Base-by-base conservation (phyloP, 2,888 invertebrate genomes). In the Eilema griseolum region DNA sequence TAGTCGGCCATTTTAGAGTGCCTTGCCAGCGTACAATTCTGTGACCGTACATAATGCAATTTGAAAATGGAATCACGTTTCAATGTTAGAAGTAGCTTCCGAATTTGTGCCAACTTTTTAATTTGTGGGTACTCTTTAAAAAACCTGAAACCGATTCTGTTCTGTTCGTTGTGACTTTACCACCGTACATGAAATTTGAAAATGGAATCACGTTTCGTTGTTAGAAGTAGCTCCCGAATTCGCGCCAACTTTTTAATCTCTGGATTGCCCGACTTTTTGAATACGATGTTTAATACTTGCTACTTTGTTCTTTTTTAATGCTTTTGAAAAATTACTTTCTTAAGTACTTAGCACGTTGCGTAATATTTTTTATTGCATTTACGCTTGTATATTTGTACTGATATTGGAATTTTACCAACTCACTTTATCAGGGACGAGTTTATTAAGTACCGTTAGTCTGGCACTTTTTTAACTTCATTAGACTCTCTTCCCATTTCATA, bases 131-230 rank as follows among this genome's bases (percentile, higher is more conserved):
- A n/a, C n/a, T n/a, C n/a, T n/a, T n/a, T n/a, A n/a, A n/a, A n/a
- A n/a, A n/a, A n/a, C n/a, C n/a, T n/a, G n/a, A n/a, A n/a, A n/a
- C n/a, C n/a, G n/a, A 41, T 16, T 41, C 16, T 41, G 46, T 46
- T 46, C 14, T 41, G 41, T 14, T 37, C 12, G 3, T 41, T 12
- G 5, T 41, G 3, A 41, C 33, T 24, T 16, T 37, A 16, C 16
- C 4, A 23, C 20, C n/a, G 23, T 23, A 37, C 20, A 46, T 2
- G 52, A 20, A 52, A 52, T 41, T 41, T 62, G 62, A 62, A 62
- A 62, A 62, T 62, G 62, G 62, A 62, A 62, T 26, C 62, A 62
- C 62, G 62, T 31, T 31, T 62, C 10, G 20, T 41, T 62, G 41
- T 24, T 26, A 24, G 11, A 41, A 41, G 41, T 37, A n/a, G 5